A percentile compares a stretch with the other conserved stretches of the same genome.
Conservation (phyloP, 2,888 invertebrate genomes). For the Drosophila kambysellisi region DNA sequence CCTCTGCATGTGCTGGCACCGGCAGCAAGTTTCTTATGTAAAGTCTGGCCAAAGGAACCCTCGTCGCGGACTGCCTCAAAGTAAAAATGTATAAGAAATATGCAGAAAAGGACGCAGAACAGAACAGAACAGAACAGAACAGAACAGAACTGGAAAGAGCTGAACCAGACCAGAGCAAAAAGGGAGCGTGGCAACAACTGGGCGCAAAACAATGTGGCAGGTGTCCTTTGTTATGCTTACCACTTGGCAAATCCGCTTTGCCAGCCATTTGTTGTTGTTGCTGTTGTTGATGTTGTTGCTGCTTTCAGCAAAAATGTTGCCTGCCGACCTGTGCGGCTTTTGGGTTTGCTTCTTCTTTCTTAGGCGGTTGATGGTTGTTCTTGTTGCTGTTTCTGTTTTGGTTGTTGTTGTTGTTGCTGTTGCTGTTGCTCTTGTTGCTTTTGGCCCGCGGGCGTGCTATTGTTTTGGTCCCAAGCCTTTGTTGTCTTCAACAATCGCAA, state of each 20-base stretch:
- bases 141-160: background rate
- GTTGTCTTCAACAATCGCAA: conserved; percentile 63
- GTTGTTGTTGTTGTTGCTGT: conserved; percentile 33
- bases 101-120: conserved; percentile 60
- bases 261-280: conserved; percentile 34
- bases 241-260: conserved; percentile 79
- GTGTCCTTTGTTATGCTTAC: conserved; percentile 81
- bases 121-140: conserved; percentile 19
- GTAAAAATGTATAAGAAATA: conserved; percentile 76
- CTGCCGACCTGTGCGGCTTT: conserved; percentile 53
- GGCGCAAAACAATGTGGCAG: conserved; percentile 68
- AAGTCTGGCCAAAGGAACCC: conserved; percentile 41
- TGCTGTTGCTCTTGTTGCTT: conserved; percentile 42
- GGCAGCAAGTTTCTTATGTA: conserved; percentile 43
- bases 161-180: background rate
- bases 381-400: conserved; percentile 38
- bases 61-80: conserved; percentile 56
- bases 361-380: conserved; percentile 47
- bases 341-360: conserved; percentile 33
- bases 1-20: conserved; percentile 2
- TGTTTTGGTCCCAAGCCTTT: conserved; percentile 65
- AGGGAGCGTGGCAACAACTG: conserved; percentile 31
- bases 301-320: conserved; percentile 59
- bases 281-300: conserved; percentile 15
- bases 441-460: conserved; percentile 42